phyloP scores from a whole-genome alignment of 2,113 vertebrate species.

The Thryonomys swinderianus region DNA sequence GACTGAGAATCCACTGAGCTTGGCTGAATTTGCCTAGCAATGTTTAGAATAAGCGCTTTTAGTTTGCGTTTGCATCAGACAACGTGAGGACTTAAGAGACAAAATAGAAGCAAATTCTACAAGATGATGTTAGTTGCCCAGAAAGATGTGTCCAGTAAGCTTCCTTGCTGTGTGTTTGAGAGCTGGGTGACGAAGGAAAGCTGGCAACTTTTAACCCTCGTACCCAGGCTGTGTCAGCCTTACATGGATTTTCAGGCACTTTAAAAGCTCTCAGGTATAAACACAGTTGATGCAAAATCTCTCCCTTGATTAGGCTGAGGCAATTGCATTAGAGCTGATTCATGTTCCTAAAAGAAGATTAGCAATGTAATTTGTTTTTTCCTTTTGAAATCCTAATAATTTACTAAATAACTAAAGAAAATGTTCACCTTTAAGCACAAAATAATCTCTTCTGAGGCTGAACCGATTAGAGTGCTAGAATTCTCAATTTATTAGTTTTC shows the following conservation, averaged over 20 bases:
- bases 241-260: background rate
- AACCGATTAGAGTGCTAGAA: background rate
- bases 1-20: background rate
- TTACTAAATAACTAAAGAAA: conserved; percentile 19
- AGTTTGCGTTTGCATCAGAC: rapidly evolving
- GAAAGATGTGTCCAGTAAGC: background rate
- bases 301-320: background rate
- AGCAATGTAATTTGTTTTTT: background rate
- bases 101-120: background rate
- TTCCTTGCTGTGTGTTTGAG: background rate
- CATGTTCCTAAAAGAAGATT: background rate
- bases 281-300: background rate
- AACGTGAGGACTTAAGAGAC: background rate
- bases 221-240: background rate
- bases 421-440: background rate
- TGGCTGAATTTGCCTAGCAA: background rate
- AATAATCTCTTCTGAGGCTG: background rate
- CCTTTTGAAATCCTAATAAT: conserved; percentile 25
- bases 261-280: background rate
- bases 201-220: background rate
- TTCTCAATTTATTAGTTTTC: conserved; percentile 4
- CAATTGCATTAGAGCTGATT: background rate
- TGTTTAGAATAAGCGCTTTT: background rate
- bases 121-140: background rate
- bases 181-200: background rate